Evolutionary conservation across 1,140 invertebrate species (phyloP).

Genomic region (Rhyzopertha dominica): DNA sequence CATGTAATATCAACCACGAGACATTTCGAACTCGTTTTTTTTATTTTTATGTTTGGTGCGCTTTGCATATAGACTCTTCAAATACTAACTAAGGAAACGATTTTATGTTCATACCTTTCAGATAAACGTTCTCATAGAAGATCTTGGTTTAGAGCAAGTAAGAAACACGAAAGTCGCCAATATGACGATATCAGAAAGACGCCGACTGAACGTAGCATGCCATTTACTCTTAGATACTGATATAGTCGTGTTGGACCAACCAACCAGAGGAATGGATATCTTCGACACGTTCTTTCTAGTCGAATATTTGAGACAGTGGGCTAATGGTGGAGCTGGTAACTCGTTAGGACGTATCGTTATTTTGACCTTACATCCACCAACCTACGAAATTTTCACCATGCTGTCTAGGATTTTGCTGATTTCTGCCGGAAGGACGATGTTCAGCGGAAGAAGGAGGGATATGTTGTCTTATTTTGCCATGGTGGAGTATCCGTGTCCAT

Average conservation of each 20-base stretch:
- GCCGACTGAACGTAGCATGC: constrained; percentile 80
- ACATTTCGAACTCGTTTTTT: no score
- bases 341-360: constrained; percentile 69
- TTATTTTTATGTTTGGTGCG: no score
- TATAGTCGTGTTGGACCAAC: constrained; percentile 80
- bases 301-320: constrained; percentile 92
- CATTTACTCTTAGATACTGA: constrained; percentile 79
- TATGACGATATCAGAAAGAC: constrained; percentile 80
- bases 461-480: constrained; percentile 91
- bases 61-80: no score
- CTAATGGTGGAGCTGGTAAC: constrained; percentile 59
- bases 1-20: no score
- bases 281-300: constrained; percentile 94
- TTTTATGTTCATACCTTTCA: constrained; percentile 47
- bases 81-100: no score
- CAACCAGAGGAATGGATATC: constrained; percentile 90
- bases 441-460: constrained; percentile 79
- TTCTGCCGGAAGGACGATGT: constrained; percentile 85
- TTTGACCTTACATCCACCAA: constrained; percentile 89
- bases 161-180: constrained; percentile 69
- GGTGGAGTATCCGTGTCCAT: constrained; percentile 90
- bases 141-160: constrained; percentile 82
- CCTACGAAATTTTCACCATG: constrained; percentile 95
- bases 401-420: constrained; percentile 79
- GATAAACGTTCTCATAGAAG: constrained; percentile 83